These are phyloP conservation scores for Cyanocitta stelleri DNA, from an alignment of 2,113 vertebrate genomes.

Conservation along the genomic window DNA sequence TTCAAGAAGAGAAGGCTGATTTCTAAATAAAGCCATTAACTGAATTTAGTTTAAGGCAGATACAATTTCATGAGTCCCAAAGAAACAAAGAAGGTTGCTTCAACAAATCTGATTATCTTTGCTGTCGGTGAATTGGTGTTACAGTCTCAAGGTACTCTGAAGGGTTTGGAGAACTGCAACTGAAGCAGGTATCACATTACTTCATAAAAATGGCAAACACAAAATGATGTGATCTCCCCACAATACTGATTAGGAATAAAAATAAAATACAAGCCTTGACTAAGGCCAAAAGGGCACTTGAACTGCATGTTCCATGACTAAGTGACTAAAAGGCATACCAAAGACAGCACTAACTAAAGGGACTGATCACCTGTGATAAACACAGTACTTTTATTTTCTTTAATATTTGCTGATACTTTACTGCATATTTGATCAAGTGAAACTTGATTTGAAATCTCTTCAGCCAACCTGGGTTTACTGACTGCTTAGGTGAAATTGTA, in stretches of 20 bases:
- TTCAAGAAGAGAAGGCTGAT: neutral
- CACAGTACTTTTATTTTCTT: neutral
- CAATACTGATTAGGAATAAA: neutral
- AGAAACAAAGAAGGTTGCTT: neutral
- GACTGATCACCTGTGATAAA: neutral
- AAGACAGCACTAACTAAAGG: neutral
- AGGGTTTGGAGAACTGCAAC: neutral
- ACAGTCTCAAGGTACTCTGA: neutral
- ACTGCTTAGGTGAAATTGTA: neutral
- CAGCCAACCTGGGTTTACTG: neutral
- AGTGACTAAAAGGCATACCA: neutral
- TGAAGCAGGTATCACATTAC: neutral
- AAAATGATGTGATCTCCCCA: neutral
- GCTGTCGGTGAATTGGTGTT: neutral
- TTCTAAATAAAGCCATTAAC: conserved; percentile 24
- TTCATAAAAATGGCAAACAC: neutral
- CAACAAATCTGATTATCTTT: neutral
- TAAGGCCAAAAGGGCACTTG: neutral
- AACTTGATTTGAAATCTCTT: neutral
- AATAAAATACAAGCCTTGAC: neutral
- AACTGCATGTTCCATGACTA: neutral
- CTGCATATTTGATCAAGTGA: neutral
- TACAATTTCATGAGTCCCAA: neutral
- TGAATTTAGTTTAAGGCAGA: conserved; percentile 6
- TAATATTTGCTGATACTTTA: neutral